Evolutionary conservation across 2,797 vertebrate genomes (phyloP).

Genomic region (Lutra lutra): DNA sequence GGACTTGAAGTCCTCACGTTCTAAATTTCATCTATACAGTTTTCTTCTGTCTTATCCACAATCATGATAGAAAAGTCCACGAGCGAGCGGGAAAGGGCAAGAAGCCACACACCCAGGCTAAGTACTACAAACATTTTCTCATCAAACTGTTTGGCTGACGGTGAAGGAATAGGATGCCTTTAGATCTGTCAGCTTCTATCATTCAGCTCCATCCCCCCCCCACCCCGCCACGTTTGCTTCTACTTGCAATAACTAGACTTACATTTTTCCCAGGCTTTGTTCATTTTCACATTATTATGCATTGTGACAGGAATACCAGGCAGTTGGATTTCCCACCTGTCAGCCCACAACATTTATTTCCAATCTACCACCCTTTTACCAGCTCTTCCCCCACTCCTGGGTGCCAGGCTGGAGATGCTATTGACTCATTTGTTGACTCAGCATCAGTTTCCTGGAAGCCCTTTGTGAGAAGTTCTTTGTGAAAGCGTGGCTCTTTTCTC

Average conservation of each 20-base stretch:
- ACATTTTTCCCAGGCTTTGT: neutral
- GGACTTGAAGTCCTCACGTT: neutral
- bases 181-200: neutral
- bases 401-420: neutral
- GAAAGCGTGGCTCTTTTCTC: neutral
- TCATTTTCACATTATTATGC: constrained; percentile 44
- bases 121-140: neutral
- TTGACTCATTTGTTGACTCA: neutral
- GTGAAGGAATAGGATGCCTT: neutral
- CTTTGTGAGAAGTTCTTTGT: neutral
- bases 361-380: constrained; percentile 7
- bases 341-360: constrained; percentile 40
- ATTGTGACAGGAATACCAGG: constrained; percentile 48
- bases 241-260: neutral
- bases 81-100: neutral
- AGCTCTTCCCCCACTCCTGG: neutral
- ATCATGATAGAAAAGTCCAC: neutral
- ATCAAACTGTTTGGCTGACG: neutral
- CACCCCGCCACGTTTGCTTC: neutral
- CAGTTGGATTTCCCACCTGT: constrained; percentile 51
- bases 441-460: neutral
- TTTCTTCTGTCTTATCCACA: neutral
- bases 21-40: neutral
- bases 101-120: neutral
- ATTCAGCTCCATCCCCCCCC: neutral